Evolutionary conservation across 2,797 vertebrate genomes (phyloP), one percentile per base, ranked within the genome.

Genomic region (Coendou prehensilis): DNA sequence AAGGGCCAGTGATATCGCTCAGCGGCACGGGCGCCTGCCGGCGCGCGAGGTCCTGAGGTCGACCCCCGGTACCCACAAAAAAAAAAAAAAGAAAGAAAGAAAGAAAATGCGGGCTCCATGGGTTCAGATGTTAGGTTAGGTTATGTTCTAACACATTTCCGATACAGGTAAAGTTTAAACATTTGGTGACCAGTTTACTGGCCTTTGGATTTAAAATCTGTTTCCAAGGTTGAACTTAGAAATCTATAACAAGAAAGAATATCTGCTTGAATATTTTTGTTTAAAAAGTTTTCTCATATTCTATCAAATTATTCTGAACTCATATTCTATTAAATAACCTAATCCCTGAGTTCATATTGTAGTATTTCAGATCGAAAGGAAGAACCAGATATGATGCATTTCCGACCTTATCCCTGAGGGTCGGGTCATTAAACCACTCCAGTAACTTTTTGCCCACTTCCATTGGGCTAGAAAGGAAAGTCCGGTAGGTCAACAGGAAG

Each of bases 401-500:
- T 92, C 96, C 81, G 95, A 99, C 99, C 99, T 99, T 99, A 99
- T 99, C 99, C 99, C 99, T 99, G 99, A 99, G 99, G 99, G 99
- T 99, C 98, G 99, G 99, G 99, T 99, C 99, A 97, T 99, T 99
- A 98, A 99, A 99, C 99, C 99, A 99, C 99, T 99, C 99, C 99
- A 99, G 98, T 97, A 99, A 99, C 98, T 99, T 99, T 98, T 99
- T 99, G 97, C 99, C 99, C 98, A 99, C 99, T 98, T 99, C 99
- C 99, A 99, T 99, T 73, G 99, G 99, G 99, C 99, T 99, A 96
- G 99, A 99, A 98, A 99, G 99, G 99, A 99, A 99, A 97, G 99
- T 99, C 98, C 99, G 99, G 98, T 99, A 99, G 0, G 99, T 99
- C 91, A 99, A 98, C 88, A 99, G 99, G 98, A 99, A 99, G 98